Evolutionary conservation across 2,113 vertebrate genomes (phyloP).

Genomic region (Malaclemys terrapin): DNA sequence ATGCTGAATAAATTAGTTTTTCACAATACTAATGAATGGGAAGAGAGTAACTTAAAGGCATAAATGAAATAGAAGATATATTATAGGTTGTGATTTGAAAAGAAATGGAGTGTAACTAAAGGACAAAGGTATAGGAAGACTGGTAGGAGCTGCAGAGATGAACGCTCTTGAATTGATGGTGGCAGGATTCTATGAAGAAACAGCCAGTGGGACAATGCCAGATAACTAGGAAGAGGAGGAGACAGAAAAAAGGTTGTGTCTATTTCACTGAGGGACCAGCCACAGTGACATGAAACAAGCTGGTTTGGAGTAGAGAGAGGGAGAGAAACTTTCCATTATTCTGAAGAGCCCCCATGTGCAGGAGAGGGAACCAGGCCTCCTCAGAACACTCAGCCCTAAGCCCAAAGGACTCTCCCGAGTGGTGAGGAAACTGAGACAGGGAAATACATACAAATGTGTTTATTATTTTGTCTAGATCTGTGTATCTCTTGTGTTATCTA

Average conservation of each 20-base stretch:
- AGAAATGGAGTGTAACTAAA: not conserved
- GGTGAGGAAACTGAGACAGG: not conserved
- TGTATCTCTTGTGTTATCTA: not conserved
- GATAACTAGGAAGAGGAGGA: not conserved
- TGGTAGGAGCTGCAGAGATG: not conserved
- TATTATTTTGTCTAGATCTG: not conserved
- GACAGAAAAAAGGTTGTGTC: not conserved
- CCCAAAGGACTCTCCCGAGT: no score
- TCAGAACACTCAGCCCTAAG: no score
- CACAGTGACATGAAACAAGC: no score
- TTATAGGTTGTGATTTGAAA: not conserved
- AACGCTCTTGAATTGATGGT: not conserved
- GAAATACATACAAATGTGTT: not conserved
- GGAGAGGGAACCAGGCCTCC: no score
- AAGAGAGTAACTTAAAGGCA: not conserved
- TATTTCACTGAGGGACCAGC: no score
- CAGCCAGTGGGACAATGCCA: not conserved
- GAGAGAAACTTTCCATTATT: no score
- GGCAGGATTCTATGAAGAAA: not conserved
- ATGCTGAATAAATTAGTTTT: not conserved
- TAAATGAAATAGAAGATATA: not conserved
- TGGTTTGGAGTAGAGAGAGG: no score
- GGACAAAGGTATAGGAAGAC: not conserved
- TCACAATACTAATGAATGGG: not conserved
- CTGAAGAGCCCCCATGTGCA: no score